Evolutionary conservation across 1,140 invertebrate species (phyloP).

Genomic region (Lepidurus apus): DNA sequence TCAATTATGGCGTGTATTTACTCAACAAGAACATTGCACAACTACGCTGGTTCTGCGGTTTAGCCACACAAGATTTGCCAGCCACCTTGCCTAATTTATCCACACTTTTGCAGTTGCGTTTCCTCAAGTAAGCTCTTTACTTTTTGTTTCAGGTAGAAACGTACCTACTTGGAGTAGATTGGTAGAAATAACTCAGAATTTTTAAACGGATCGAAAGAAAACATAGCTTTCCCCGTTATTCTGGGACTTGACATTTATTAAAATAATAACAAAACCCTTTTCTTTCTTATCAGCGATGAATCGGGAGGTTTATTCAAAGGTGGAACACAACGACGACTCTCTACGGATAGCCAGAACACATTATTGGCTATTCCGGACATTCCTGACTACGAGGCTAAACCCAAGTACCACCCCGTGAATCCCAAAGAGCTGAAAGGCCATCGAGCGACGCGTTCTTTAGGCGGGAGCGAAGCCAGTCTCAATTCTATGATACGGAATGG

Average conservation of each 20-base stretch:
- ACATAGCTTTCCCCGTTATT: background rate
- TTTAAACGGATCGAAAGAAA: too few relatives aligned
- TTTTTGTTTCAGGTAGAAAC: background rate
- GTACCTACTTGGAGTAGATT: too few relatives aligned
- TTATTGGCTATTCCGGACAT: constrained; percentile 8
- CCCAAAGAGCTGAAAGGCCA: background rate
- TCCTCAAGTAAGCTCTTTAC: background rate
- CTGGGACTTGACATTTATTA: too few relatives aligned
- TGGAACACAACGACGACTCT: background rate
- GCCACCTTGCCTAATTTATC: constrained; percentile 67
- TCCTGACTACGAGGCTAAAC: background rate
- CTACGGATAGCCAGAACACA: background rate
- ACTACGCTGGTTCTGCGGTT: constrained; percentile 64
- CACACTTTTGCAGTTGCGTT: constrained; percentile 51
- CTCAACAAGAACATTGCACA: constrained; percentile 86
- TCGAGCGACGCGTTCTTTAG: constrained; percentile 25
- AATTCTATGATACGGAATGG: constrained; percentile 16
- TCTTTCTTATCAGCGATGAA: background rate
- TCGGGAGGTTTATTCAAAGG: background rate
- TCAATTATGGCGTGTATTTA: constrained; percentile 75
- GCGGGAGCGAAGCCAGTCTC: constrained; percentile 30
- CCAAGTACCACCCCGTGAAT: background rate
- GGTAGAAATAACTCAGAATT: too few relatives aligned
- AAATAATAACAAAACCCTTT: background rate
- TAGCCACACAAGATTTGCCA: constrained; percentile 62